These are phyloP conservation scores for Diplogasteroides magnus DNA, from an alignment of 1,140 invertebrate species.

Conservation along the genomic window DNA sequence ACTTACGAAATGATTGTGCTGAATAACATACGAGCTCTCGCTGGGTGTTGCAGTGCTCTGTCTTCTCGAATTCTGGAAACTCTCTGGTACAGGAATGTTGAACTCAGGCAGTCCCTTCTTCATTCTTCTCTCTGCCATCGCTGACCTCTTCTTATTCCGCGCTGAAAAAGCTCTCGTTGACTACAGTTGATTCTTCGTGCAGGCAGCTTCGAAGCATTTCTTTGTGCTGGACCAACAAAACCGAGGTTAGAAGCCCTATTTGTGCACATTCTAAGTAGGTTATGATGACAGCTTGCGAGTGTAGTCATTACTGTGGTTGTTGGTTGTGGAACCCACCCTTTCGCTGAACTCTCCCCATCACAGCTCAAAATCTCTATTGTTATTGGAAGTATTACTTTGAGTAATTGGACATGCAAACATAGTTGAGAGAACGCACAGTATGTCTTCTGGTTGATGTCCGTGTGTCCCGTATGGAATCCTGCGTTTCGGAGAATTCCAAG, in stretches of 20 bases:
- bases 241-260: too few relatives aligned
- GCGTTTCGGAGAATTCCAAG: constrained; percentile 35
- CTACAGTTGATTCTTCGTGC: neutral
- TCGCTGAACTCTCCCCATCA: too few relatives aligned
- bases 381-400: too few relatives aligned
- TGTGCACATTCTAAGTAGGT: too few relatives aligned
- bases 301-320: too few relatives aligned
- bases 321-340: too few relatives aligned
- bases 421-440: constrained; percentile 18
- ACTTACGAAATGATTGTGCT: neutral
- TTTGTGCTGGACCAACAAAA: too few relatives aligned
- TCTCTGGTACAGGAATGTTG: constrained; percentile 34
- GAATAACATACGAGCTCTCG: neutral
- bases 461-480: constrained; percentile 33
- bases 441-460: constrained; percentile 36
- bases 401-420: neutral
- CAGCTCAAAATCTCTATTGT: too few relatives aligned
- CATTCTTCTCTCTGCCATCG: constrained; percentile 34
- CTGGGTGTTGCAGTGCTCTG: constrained; percentile 7
- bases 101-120: constrained; percentile 33
- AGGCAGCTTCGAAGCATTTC: too few relatives aligned
- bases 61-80: constrained; percentile 12
- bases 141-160: constrained; percentile 34
- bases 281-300: too few relatives aligned
- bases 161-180: constrained; percentile 20